These are phyloP conservation scores for Diceros bicornis DNA, from an alignment of 2,797 vertebrate species.

Conservation along the genomic window DNA sequence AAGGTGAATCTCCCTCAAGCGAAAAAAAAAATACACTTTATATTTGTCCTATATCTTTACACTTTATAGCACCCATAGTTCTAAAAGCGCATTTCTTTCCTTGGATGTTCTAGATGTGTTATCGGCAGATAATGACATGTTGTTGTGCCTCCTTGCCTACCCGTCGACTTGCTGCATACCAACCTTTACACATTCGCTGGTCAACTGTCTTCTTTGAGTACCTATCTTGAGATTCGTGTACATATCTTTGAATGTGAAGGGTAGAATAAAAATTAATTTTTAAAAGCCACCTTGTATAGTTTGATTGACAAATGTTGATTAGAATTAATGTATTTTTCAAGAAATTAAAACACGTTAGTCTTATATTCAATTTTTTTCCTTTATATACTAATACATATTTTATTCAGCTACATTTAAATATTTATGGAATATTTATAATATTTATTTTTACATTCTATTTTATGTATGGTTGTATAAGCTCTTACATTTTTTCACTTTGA, in stretches of 20 bases:
- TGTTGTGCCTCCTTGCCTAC: not conserved
- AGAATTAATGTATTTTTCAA: not conserved
- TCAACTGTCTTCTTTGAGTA: not conserved
- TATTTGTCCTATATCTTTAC: not conserved
- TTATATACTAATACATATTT: not conserved
- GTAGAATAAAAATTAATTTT: not conserved
- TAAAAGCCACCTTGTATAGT: not conserved
- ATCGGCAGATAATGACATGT: not conserved
- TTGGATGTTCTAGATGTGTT: not conserved
- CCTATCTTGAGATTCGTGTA: not conserved
- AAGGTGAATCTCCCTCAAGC: no score
- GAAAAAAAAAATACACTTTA: no score
- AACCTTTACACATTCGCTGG: not conserved
- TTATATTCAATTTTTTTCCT: not conserved
- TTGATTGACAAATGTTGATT: not conserved
- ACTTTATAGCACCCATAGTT: not conserved
- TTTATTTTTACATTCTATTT: slow-evolving; percentile 12
- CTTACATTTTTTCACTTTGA: not conserved
- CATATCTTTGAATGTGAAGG: not conserved
- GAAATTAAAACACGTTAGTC: not conserved
- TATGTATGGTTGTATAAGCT: not conserved
- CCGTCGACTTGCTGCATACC: not conserved
- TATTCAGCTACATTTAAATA: not conserved
- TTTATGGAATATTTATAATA: not conserved
- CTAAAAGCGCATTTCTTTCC: not conserved